Base-by-base conservation (phyloP, 2,113 vertebrate species). In the Pan paniscus region DNA sequence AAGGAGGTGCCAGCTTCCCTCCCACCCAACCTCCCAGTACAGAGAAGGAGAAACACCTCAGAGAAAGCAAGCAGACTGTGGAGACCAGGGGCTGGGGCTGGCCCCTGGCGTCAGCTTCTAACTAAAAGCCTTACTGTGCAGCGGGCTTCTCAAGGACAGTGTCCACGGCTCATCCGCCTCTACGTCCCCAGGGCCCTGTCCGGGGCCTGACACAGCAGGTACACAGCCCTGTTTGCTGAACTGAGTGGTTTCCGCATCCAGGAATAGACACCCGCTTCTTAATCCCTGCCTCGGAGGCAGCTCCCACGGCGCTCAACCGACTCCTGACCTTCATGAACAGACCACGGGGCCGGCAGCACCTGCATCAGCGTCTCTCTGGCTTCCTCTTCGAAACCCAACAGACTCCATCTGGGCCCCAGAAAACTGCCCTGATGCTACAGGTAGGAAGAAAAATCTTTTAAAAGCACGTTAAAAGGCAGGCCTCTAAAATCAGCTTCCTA, bases 301-400 rank as follows among this genome's bases (percentile, higher is more conserved):
- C 9, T 3, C 57, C 76, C 4, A 7, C 9, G 0, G 30, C 20
- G 4, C 32, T 59, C 55, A 1, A 6, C 6, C 2, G 3, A 38
- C 86, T 80, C 55, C 48, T 3, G 1, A 27, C 23, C 64, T 25
- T 40, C 50, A 80, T 2, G 16, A 52, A 61, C 1, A 64, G 75
- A 83, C 52, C 52, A 2, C 1, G 1, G 55, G 4, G 20, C 48
- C 0, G 0, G 27, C 59, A 3, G 55, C 0, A 1, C 20, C 38
- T 4, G 20, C 72, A 13, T 55, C 70, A 13, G 64, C 1, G 0
- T 93, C 96, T 68, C 23, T 4, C 70, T 46, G 52, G 17, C 80
- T 72, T 89, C 92, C 90, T 81, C 78, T 70, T 68, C 18, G 13
- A 50, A 89, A 75, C 61, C 38, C 3, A 0, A 12, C 43, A 30